These are phyloP conservation scores for Pararge aegeria DNA, from an alignment of 1,140 invertebrate species.

Conservation along the genomic window DNA sequence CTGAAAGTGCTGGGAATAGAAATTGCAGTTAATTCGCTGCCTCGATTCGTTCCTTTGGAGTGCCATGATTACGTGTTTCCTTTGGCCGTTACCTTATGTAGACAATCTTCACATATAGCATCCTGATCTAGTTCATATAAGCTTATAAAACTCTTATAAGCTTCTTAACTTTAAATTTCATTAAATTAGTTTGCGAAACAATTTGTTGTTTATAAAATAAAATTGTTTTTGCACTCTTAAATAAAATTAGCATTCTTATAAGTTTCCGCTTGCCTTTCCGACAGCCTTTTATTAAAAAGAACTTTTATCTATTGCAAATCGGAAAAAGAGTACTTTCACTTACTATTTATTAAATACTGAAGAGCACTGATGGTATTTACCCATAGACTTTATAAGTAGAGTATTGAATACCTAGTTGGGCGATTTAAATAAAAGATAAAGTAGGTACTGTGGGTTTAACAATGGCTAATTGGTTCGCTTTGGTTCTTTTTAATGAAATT, in stretches of 20 bases:
- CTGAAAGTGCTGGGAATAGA: conserved; percentile 28
- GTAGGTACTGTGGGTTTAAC: too few species aligned
- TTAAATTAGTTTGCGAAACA: background rate
- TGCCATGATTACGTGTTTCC: background rate
- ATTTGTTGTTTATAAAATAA: background rate
- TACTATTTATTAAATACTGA: too few species aligned
- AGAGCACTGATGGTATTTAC: too few species aligned
- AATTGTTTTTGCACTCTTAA: background rate
- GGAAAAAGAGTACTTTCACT: background rate
- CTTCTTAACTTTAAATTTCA: background rate
- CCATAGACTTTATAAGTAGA: too few species aligned
- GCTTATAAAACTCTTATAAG: background rate
- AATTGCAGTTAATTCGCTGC: conserved; percentile 21
- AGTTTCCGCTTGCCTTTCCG: background rate
- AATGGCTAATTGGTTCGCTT: too few species aligned
- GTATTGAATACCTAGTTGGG: too few species aligned
- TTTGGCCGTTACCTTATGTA: background rate
- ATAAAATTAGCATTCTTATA: background rate
- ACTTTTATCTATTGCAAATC: background rate
- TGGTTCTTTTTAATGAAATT: too few species aligned
- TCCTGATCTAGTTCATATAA: too few species aligned
- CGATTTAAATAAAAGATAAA: too few species aligned
- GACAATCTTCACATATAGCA: too few species aligned
- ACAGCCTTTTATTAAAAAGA: background rate
- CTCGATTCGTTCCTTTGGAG: conserved; percentile 1